A percentile compares a stretch with the other conserved stretches of the same genome.
These are phyloP conservation scores for Apogon talboti DNA, from an alignment of 2,797 vertebrate species.

Conservation along the genomic window DNA sequence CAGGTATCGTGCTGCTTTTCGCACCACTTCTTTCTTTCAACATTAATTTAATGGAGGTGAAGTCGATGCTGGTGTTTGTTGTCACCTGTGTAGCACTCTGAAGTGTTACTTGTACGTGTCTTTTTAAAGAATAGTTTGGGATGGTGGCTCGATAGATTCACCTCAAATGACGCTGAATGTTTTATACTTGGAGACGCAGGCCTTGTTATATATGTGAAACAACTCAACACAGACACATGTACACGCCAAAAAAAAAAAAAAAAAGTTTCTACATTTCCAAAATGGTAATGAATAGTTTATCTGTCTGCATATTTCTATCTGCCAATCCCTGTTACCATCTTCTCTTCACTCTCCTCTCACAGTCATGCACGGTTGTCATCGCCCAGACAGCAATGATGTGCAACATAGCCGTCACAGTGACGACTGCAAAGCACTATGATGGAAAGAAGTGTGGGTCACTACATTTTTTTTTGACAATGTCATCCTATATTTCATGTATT, in stretches of 20 bases:
- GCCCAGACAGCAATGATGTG: conserved; percentile 35
- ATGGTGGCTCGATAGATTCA: conserved; percentile 2
- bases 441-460: conserved; percentile 25
- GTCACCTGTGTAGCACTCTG: conserved; percentile 19
- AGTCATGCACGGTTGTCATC: conserved; percentile 30
- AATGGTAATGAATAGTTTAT: conserved; percentile 2
- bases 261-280: not conserved
- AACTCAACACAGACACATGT: conserved; percentile 3
- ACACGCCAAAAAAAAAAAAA: not conserved
- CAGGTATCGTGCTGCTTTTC: conserved; percentile 38
- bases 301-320: conserved; percentile 37
- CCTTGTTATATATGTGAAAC: not conserved
- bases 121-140: not conserved
- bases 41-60: conserved; percentile 42
- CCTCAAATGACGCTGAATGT: not conserved
- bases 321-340: conserved; percentile 29
- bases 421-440: conserved; percentile 38
- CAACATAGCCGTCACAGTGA: conserved; percentile 35
- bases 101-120: not conserved
- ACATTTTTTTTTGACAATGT: conserved; percentile 19
- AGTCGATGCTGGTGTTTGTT: conserved; percentile 44
- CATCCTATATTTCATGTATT: conserved; percentile 19
- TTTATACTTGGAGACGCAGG: not conserved
- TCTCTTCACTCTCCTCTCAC: conserved; percentile 14
- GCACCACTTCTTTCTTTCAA: conserved; percentile 37